Conservation (phyloP, 2,888 invertebrate genomes). For the Lithophane socia region DNA sequence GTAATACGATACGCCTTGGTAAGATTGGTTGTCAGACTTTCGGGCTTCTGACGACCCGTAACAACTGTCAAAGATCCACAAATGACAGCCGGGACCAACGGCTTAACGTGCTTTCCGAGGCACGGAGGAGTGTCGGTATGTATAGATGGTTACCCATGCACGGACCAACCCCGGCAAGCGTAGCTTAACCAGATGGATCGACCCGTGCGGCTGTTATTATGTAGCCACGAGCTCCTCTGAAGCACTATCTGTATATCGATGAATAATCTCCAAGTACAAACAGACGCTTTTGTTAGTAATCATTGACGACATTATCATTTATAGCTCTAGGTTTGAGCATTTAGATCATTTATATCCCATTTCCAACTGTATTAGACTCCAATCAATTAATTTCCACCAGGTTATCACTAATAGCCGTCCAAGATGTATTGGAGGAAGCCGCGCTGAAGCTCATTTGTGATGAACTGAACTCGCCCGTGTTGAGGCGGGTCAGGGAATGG, state of each 20-base stretch:
- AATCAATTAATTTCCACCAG: conserved; percentile 79
- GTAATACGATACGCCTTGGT: too few species aligned
- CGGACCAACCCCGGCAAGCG: too few species aligned
- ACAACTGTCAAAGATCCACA: too few species aligned
- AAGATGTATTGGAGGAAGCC: conserved; percentile 92
- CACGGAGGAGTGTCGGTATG: too few species aligned
- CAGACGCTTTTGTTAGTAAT: background rate
- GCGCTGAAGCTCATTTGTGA: conserved; percentile 93
- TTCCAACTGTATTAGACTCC: background rate
- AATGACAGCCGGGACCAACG: too few species aligned
- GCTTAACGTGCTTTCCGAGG: too few species aligned
- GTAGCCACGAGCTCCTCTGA: too few species aligned
- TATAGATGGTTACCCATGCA: too few species aligned
- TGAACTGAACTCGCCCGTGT: conserved; percentile 92
- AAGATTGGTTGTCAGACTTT: too few species aligned
- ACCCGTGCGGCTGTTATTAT: too few species aligned
- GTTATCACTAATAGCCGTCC: conserved; percentile 93
- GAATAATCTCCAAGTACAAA: background rate
- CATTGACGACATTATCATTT: background rate
- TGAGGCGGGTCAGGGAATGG: conserved; percentile 92
- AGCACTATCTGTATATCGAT: background rate
- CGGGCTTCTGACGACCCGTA: too few species aligned
- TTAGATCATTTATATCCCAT: background rate
- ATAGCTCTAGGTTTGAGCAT: background rate
- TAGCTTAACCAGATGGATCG: too few species aligned